Conservation (phyloP, 2,113 vertebrate genomes). For the Triplophysa rosa region DNA sequence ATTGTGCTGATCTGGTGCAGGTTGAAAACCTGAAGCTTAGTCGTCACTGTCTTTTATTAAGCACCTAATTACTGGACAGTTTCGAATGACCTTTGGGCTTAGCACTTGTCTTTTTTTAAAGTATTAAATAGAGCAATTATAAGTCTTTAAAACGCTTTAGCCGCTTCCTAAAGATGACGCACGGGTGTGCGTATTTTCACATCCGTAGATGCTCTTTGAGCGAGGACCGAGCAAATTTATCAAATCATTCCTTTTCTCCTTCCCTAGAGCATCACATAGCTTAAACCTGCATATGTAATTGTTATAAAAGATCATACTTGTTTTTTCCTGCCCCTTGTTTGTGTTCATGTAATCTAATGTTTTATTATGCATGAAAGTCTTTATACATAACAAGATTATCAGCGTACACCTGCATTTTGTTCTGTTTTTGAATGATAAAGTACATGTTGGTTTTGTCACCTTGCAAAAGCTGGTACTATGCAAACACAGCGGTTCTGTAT, state of each 20-base stretch:
- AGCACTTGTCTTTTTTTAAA: not conserved
- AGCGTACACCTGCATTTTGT: not conserved
- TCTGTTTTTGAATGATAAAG: constrained; percentile 4
- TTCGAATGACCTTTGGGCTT: not conserved
- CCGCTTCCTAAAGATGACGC: not conserved
- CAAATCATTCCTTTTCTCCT: not conserved
- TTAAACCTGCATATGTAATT: not conserved
- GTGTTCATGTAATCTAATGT: not conserved
- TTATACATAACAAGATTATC: not conserved
- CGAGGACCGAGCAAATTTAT: not conserved
- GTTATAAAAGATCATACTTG: too few relatives aligned
- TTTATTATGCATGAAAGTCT: constrained; percentile 16
- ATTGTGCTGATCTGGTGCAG: constrained; percentile 17
- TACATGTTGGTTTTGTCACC: not conserved
- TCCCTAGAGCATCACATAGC: not conserved
- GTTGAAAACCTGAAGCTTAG: not conserved
- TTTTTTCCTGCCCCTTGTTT: constrained; percentile 8
- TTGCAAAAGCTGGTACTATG: not conserved
- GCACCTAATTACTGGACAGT: constrained; percentile 1
- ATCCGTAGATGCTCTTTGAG: not conserved
- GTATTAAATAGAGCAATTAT: not conserved
- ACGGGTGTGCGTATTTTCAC: not conserved
- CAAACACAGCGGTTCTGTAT: not conserved
- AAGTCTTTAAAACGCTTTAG: constrained; percentile 18
- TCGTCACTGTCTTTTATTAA: constrained; percentile 14